phyloP scores from a whole-genome alignment of 2,113 vertebrate species.

The Micromys minutus region DNA sequence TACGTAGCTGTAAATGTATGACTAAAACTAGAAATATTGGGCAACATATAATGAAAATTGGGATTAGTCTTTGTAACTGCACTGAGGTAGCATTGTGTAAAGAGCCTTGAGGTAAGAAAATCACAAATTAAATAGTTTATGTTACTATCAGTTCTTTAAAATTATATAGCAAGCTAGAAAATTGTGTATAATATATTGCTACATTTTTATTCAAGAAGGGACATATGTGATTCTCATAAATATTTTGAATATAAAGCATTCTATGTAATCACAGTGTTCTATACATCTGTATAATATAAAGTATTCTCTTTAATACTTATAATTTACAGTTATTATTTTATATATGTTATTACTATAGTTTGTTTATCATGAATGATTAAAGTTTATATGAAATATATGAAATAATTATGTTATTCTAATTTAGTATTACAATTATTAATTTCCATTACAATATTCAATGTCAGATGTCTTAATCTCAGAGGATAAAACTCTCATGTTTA shows the following conservation, averaged over 20 bases:
- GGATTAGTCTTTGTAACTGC: not conserved
- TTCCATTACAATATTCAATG: not conserved
- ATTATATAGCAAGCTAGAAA: not conserved
- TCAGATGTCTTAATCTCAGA: not conserved
- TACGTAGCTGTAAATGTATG: not conserved
- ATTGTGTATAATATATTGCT: not conserved
- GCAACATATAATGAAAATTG: not conserved
- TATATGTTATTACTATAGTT: not conserved
- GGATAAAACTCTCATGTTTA: not conserved
- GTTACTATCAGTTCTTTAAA: not conserved
- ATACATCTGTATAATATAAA: constrained; percentile 13
- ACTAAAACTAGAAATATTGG: not conserved
- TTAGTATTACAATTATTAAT: not conserved
- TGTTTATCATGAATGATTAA: not conserved
- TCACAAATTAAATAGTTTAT: not conserved
- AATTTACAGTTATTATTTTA: not conserved
- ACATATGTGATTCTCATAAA: not conserved
- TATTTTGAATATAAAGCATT: not conserved
- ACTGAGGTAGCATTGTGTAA: not conserved
- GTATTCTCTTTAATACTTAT: not conserved
- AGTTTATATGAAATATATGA: not conserved
- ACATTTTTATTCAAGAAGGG: not conserved
- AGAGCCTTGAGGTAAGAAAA: not conserved
- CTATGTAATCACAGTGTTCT: not conserved
- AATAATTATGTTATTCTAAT: not conserved